Base-by-base conservation (phyloP, 2,888 invertebrate genomes). In the Argyresthia albistria region DNA sequence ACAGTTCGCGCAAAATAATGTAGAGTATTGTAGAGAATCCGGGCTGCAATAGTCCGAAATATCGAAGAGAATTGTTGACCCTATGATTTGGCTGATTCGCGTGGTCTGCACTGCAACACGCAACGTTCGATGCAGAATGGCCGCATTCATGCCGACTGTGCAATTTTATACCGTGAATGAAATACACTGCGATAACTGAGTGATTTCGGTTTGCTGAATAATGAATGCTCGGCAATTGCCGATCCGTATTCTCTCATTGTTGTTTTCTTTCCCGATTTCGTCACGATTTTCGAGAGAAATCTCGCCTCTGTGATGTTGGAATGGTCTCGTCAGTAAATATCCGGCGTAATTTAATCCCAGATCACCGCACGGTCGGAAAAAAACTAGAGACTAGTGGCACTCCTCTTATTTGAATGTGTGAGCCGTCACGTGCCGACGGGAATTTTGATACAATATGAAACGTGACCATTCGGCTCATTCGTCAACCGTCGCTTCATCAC, bases 401-500 rank as follows among this genome's bases (percentile, higher is more conserved):
- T 14, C 35, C 47, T 67, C 70, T 73, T 73, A 71, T 75, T 70
- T 63, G 66, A 72, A 74, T 69, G 65, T 68, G 69, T 68, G 66
- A 69, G 70, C 64, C 59, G 67, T 64, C 79, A 79, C 80, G 80
- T 79, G 60, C 71, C 56, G 58, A 51, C 65, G 59, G 68, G 65
- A 70, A 67, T 68, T 79, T 71, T 74, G 75, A 79, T 76, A 75
- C 70, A 68, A 72, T 67, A 72, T 70, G 70, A 69, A 73, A 82
- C 83, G 83, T 83, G 83, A 81, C 80, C 75, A 73, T 79, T 78
- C 73, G 72, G n/a, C 48, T 67, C 63, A 67, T 62, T 60, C 62
- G 60, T 51, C 58, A 59, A 57, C 66, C 68, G 64, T 63, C 57
- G 69, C 67, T 56, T 39, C 50, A 57, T 57, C 57, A 56, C 25